Evolutionary conservation across 2,797 vertebrate genomes (phyloP), one percentile per base, ranked within the genome.

Genomic region (Champsocephalus esox): DNA sequence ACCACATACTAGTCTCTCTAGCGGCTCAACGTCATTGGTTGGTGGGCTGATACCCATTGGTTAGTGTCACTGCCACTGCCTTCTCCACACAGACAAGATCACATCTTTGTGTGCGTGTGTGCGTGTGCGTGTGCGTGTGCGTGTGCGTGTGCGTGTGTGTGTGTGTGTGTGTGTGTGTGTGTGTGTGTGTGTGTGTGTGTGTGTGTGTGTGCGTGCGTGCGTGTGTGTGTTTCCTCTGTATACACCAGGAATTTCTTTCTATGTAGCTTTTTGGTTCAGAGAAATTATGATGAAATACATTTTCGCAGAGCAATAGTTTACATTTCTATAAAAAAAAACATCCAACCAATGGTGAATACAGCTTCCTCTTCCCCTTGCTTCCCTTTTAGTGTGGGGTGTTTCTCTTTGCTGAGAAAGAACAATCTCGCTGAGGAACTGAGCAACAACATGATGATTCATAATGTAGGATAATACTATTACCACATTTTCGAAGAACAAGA

Each of bases 31-130:
- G 17, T 68, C 82, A 85, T 79, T 87, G 84, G 86, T 79, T 59
- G 84, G 80, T 79, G 86, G 82, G 75, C 84, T 76, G 78, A 89
- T 74, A 80, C 75, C 75, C 80, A 89, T 90, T 92, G 87, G 91
- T 89, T 90, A 85, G 85, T 81, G 79, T 82, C 89, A 86, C 70
- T 69, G 83, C 82, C 75, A 73, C 82, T 78, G 88, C 88, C 79
- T 83, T 88, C 86, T 88, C 80, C 70, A 79, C 73, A 78, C 62
- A 87, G 64, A 94, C 92, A 94, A 92, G 85, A 80, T 79, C 41
- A 12, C n/a, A 77, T 66, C 93, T 92, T 93, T 93, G 92, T 93
- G 71, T 73, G 51, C 73, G 19, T 1, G 19, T 19, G 19, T 19
- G 19, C 1, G 19, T 19, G 19, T 19, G 19, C 1, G 19, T 65